Conservation (phyloP, 2,888 invertebrate species). For the Cristatella mucedo region DNA sequence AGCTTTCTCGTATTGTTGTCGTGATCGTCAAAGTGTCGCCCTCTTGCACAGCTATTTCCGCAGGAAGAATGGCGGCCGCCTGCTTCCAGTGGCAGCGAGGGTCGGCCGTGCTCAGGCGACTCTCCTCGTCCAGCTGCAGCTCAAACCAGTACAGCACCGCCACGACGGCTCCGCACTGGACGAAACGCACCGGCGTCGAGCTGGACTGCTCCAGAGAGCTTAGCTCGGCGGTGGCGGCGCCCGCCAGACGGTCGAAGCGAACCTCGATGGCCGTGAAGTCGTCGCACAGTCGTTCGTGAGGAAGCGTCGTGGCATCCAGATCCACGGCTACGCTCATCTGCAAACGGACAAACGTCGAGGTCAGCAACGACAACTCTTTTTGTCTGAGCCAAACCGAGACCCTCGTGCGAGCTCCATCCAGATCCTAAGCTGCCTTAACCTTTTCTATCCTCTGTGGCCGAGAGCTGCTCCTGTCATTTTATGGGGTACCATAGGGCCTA, state of each 20-base stretch:
- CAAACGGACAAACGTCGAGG: too few relatives aligned
- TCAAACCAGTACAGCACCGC: constrained; percentile 30
- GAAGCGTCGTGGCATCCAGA: constrained; percentile 21
- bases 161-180: constrained; percentile 19
- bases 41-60: constrained; percentile 14
- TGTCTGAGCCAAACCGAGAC: background rate
- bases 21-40: constrained; percentile 17
- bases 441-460: too few relatives aligned
- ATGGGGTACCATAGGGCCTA: too few relatives aligned
- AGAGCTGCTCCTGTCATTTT: too few relatives aligned
- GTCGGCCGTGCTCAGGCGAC: constrained; percentile 19
- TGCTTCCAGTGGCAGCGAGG: constrained; percentile 22
- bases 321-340: constrained; percentile 26
- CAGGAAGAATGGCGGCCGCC: constrained; percentile 21
- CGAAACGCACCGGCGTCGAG: constrained; percentile 15
- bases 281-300: constrained; percentile 20
- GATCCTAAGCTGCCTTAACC: too few relatives aligned
- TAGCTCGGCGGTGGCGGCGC: constrained; percentile 7
- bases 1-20: constrained; percentile 21
- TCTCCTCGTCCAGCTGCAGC: constrained; percentile 16
- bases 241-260: constrained; percentile 16
- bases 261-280: constrained; percentile 22
- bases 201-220: constrained; percentile 13
- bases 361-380: too few relatives aligned
- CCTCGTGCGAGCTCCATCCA: constrained; percentile 2